Conservation (phyloP, 2,888 invertebrate genomes). For the Anthrax anthrax region DNA sequence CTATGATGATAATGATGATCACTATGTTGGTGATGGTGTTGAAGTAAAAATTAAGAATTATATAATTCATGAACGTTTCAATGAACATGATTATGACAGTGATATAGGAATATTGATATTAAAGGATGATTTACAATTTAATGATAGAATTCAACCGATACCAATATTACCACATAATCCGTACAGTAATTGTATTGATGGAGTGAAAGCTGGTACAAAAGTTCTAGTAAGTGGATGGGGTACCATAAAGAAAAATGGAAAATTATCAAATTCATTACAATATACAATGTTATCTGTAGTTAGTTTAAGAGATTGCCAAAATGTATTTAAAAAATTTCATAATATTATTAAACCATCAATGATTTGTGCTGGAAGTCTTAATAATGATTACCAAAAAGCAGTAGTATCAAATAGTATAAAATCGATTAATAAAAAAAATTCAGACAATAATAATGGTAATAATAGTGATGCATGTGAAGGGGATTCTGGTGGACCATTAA, state of each 20-base stretch:
- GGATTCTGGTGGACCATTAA: background rate
- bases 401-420: no score
- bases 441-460: no score
- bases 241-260: background rate
- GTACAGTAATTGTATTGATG: background rate
- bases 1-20: no score
- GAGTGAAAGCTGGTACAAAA: background rate
- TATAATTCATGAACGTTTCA: background rate
- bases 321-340: background rate
- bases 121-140: conserved; percentile 23
- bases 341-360: background rate
- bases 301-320: background rate
- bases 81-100: background rate
- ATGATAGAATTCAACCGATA: conserved; percentile 22
- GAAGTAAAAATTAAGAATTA: background rate
- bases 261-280: background rate
- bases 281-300: background rate
- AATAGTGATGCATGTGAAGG: background rate
- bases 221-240: background rate
- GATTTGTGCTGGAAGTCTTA: background rate
- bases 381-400: no score
- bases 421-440: no score
- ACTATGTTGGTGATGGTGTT: no score
- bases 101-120: background rate
- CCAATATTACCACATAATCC: no score